A percentile compares a stretch with the other conserved stretches of the same genome.
phyloP scores from a whole-genome alignment of 2,888 invertebrate species.

The Sinodicranocentrus sp. region DNA sequence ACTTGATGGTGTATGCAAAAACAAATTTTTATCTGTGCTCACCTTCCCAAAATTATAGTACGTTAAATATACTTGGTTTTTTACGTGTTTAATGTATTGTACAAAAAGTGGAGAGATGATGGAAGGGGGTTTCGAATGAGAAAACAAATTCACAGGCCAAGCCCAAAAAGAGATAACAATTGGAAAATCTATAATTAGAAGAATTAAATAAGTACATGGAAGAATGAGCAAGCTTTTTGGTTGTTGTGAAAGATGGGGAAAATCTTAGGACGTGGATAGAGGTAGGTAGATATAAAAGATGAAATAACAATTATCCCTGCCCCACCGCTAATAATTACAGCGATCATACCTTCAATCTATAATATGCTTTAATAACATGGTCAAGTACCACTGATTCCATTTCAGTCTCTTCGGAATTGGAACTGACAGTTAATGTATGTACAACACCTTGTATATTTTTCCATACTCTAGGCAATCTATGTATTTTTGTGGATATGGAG shows the following conservation, averaged over 20 bases:
- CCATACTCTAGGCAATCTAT: not conserved
- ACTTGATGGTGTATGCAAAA: slow-evolving; percentile 11
- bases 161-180: slow-evolving; percentile 51
- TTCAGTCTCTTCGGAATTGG: slow-evolving; percentile 29
- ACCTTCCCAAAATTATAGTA: slow-evolving; percentile 7
- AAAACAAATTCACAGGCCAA: slow-evolving; percentile 29
- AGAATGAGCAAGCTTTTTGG: not conserved
- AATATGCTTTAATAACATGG: slow-evolving; percentile 51
- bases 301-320: slow-evolving; percentile 66
- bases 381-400: slow-evolving; percentile 49
- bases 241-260: not conserved
- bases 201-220: slow-evolving; percentile 49
- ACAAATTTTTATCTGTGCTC: slow-evolving; percentile 16
- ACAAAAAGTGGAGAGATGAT: too few species aligned
- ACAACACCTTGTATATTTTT: slow-evolving; percentile 29
- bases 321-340: slow-evolving; percentile 57
- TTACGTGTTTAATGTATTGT: slow-evolving; percentile 3
- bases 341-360: slow-evolving; percentile 10
- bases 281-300: not conserved
- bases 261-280: not conserved
- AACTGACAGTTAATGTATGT: slow-evolving; percentile 41
- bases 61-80: not conserved
- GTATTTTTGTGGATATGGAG: not conserved
- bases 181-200: slow-evolving; percentile 57
- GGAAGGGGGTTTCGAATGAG: not conserved